Percentiles rank a stretch among this genome's conserved stretches.
Evolutionary conservation across 2,113 vertebrate genomes (phyloP).

Genomic region (Lampris incognitus): DNA sequence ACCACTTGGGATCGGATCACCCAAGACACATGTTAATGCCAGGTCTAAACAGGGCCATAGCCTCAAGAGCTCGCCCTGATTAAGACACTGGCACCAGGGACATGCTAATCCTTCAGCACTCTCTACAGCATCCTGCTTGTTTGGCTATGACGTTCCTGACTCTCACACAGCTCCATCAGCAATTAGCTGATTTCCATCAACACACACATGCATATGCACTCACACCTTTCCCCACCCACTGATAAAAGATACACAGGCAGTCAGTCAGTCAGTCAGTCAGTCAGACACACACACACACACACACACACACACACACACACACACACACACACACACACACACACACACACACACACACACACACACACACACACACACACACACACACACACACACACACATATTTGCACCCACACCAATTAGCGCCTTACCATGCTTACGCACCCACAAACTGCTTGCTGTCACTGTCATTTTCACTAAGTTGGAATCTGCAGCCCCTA

Average conservation of each 20-base stretch:
- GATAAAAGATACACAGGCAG: neutral
- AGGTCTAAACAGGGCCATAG: neutral
- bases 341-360: conserved; percentile 26
- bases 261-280: neutral
- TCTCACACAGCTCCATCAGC: conserved; percentile 52
- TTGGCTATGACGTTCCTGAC: conserved; percentile 60
- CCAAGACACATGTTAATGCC: too few relatives aligned
- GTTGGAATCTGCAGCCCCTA: conserved; percentile 54
- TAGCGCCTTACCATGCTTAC: conserved; percentile 58
- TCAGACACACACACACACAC: conserved; percentile 5
- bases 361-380: conserved; percentile 7
- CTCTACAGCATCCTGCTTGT: conserved; percentile 50
- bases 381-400: conserved; percentile 8
- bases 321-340: conserved; percentile 9
- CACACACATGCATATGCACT: neutral
- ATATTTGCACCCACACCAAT: conserved; percentile 52
- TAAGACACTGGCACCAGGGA: conserved; percentile 57
- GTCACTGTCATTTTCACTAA: conserved; percentile 77
- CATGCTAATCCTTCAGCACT: conserved; percentile 71
- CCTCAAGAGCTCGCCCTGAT: conserved; percentile 60
- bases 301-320: neutral
- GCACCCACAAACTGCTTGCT: conserved; percentile 59
- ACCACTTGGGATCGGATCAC: too few relatives aligned
- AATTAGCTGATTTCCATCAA: conserved; percentile 67
- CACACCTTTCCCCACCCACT: neutral